Conservation (phyloP, 2,113 vertebrate genomes). For the Tychaedon coryphoeus region DNA sequence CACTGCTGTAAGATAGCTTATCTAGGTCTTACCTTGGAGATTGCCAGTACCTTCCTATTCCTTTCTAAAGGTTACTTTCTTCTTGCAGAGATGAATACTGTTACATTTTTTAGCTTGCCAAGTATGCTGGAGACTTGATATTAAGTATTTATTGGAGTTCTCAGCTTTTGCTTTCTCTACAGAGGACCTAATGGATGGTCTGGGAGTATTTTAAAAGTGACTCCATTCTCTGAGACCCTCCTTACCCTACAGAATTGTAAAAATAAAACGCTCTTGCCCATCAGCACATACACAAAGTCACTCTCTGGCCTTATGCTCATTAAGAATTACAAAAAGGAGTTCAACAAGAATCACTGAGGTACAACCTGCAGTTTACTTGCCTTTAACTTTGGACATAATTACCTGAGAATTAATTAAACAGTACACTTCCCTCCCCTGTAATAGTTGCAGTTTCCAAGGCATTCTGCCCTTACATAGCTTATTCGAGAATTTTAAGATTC, state of each 20-base stretch:
- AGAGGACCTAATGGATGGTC: background rate
- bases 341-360: background rate
- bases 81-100: background rate
- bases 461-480: background rate
- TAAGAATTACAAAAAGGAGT: background rate
- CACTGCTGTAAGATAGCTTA: background rate
- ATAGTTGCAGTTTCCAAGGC: background rate
- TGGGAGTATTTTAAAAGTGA: background rate
- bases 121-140: background rate
- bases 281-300: background rate
- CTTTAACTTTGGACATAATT: background rate
- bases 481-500: background rate
- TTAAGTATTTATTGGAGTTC: conserved; percentile 27
- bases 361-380: background rate
- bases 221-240: conserved; percentile 13
- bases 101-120: background rate
- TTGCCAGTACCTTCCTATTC: background rate
- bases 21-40: background rate
- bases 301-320: background rate
- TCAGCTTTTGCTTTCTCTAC: background rate
- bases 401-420: background rate
- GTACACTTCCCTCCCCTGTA: background rate
- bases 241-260: background rate
- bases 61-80: background rate
- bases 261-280: background rate